These are phyloP conservation scores for Lynx canadensis DNA, from an alignment of 2,113 vertebrate genomes.

Conservation along the genomic window DNA sequence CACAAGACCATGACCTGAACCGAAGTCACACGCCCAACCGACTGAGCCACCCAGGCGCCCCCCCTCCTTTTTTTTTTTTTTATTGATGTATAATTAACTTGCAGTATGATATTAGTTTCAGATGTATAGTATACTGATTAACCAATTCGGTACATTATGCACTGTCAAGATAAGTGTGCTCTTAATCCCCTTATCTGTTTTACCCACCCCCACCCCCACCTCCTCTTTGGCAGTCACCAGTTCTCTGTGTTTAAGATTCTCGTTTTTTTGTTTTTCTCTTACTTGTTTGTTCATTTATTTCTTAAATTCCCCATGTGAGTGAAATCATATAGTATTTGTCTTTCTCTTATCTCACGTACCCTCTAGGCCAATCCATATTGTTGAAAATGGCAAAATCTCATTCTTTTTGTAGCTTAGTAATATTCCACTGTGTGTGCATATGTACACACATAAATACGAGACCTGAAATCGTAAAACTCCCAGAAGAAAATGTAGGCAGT, in stretches of 20 bases:
- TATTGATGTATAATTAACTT: not conserved
- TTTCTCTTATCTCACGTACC: not conserved
- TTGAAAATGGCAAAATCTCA: not conserved
- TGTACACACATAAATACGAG: not conserved
- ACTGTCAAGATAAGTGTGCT: not conserved
- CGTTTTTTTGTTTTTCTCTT: not conserved
- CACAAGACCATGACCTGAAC: too few relatives aligned
- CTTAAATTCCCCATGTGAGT: not conserved
- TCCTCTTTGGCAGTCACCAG: not conserved
- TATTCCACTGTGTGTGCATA: not conserved
- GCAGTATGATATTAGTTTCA: not conserved
- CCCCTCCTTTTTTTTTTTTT: not conserved
- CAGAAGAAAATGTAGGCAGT: not conserved
- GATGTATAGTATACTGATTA: not conserved
- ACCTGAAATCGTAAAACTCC: not conserved
- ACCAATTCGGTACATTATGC: rapidly evolving
- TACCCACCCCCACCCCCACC: not conserved
- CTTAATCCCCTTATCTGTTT: not conserved
- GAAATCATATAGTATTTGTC: not conserved
- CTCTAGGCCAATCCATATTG: not conserved
- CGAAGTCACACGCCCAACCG: too few relatives aligned
- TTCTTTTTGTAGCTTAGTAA: not conserved
- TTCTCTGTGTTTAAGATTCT: not conserved
- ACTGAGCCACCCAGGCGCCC: too few relatives aligned
- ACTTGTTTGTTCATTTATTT: not conserved